Evolutionary conservation across 2,888 invertebrate genomes (phyloP).

Genomic region (Mantis religiosa): DNA sequence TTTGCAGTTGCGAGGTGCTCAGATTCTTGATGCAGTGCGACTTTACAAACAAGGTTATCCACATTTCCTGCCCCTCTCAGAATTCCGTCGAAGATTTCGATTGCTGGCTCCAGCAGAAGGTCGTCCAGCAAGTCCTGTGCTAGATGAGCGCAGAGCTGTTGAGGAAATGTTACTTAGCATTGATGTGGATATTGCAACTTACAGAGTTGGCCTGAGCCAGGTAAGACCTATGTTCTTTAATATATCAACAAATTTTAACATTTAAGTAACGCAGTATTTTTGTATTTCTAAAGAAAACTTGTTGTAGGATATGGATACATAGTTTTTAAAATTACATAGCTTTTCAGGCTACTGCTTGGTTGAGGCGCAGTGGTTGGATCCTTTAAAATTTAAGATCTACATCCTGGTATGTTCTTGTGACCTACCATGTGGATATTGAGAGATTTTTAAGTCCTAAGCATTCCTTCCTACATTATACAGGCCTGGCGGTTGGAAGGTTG

Average conservation of each 20-base stretch:
- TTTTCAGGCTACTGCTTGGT: no score
- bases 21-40: conserved; percentile 83
- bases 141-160: conserved; percentile 62
- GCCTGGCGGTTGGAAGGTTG: no score
- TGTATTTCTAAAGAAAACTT: no score
- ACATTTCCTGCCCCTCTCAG: conserved; percentile 80
- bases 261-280: no score
- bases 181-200: conserved; percentile 80
- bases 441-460: no score
- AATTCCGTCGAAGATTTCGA: conserved; percentile 82
- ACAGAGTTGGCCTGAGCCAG: conserved; percentile 88
- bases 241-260: neutral
- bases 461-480: no score
- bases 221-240: conserved; percentile 51
- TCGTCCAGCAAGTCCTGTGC: conserved; percentile 28
- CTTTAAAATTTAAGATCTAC: no score
- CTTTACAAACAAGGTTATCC: conserved; percentile 93
- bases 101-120: conserved; percentile 50
- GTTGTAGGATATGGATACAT: no score
- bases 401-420: no score
- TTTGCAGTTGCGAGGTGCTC: conserved; percentile 79
- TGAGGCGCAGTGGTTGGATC: no score
- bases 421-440: no score
- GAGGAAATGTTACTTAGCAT: conserved; percentile 79
- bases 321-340: no score